A percentile compares a stretch with the other conserved stretches of the same genome.
Conservation (phyloP, 2,888 invertebrate genomes). For the Meganola albula region DNA sequence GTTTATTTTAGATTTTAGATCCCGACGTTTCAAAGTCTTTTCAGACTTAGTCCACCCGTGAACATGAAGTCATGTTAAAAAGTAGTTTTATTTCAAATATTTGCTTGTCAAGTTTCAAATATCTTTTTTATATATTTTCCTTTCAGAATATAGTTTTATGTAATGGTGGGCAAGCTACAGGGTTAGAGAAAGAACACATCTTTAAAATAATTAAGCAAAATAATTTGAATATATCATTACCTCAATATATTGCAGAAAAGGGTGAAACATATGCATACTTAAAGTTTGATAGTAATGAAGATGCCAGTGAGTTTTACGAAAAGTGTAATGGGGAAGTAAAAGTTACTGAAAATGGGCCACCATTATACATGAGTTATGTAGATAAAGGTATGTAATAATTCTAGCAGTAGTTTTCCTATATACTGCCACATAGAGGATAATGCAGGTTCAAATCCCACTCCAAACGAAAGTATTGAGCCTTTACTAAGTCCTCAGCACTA, state of each 20-base stretch:
- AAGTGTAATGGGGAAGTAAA: conserved; percentile 78
- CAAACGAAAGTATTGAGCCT: too few relatives aligned
- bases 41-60: too few relatives aligned
- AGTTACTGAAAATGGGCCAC: conserved; percentile 76
- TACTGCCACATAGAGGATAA: too few relatives aligned
- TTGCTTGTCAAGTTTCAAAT: neutral
- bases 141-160: conserved; percentile 85
- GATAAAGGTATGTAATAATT: conserved; percentile 80
- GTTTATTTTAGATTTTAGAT: too few relatives aligned
- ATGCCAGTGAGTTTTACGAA: conserved; percentile 77
- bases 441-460: too few relatives aligned
- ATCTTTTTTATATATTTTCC: neutral
- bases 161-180: conserved; percentile 91
- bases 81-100: neutral
- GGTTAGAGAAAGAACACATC: conserved; percentile 82
- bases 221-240: conserved; percentile 69
- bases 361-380: conserved; percentile 82
- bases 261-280: conserved; percentile 91
- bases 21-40: too few relatives aligned
- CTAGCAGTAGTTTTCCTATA: too few relatives aligned
- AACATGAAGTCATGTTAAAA: neutral
- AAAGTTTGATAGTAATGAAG: conserved; percentile 67
- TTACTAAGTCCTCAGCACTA: too few relatives aligned
- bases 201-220: conserved; percentile 76
- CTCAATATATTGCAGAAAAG: conserved; percentile 82